Percentiles rank a stretch among this genome's conserved stretches.
These are phyloP conservation scores for Cacoxenus indagator DNA, from an alignment of 2,888 invertebrate genomes.

Conservation along the genomic window DNA sequence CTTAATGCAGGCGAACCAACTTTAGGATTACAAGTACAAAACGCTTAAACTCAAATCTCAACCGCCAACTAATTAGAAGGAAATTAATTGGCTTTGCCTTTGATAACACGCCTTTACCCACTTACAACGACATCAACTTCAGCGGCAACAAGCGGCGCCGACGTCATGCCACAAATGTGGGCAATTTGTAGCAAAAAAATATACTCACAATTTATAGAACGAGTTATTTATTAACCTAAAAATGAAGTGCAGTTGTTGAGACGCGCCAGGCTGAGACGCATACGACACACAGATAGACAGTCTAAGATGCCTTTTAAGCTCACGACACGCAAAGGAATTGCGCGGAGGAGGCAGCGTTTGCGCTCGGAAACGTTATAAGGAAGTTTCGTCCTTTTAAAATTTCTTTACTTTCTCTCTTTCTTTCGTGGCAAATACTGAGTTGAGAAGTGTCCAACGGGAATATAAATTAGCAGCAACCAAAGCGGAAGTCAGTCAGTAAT, in stretches of 20 bases:
- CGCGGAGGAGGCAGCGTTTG: neutral
- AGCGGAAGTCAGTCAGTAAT: conserved; percentile 1
- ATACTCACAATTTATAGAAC: conserved; percentile 13
- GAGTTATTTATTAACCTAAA: conserved; percentile 15
- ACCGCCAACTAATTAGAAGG: conserved; percentile 14
- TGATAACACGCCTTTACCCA: conserved; percentile 17
- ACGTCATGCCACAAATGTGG: neutral
- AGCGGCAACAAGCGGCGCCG: neutral
- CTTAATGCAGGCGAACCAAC: neutral
- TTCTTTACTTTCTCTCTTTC: too few relatives aligned
- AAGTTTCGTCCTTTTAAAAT: conserved; percentile 5
- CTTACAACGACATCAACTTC: conserved; percentile 13
- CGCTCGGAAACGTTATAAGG: conserved; percentile 4
- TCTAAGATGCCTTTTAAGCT: conserved; percentile 16
- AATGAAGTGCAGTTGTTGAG: neutral
- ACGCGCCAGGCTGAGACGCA: neutral
- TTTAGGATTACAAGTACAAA: neutral
- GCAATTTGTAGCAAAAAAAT: conserved; percentile 15
- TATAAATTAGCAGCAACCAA: conserved; percentile 52
- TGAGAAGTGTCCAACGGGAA: conserved; percentile 57
- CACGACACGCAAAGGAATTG: neutral
- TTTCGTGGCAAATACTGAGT: neutral
- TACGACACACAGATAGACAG: conserved; percentile 2
- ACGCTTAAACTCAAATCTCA: conserved; percentile 13
- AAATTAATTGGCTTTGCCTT: conserved; percentile 22